phyloP scores from a whole-genome alignment of 92 coral and sea anemone genomes.

The Palythoa grandis region DNA sequence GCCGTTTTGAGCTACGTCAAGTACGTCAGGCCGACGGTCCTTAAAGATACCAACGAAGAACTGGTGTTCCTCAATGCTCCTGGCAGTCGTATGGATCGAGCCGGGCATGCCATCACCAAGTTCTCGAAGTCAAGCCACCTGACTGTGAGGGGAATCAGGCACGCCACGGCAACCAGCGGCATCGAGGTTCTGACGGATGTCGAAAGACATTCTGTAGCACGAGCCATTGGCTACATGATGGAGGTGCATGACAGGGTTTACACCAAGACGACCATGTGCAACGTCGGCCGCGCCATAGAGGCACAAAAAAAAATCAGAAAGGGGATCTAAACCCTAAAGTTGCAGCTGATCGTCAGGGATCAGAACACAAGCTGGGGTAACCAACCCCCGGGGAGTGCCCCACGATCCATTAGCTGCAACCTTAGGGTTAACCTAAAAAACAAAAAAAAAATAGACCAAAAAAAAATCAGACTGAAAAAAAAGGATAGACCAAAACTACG shows the following conservation, averaged over 20 bases:
- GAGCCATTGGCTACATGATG: not conserved
- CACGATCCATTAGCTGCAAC: too few species aligned
- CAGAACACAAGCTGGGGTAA: too few species aligned
- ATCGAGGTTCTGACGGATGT: not conserved
- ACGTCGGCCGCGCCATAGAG: not conserved
- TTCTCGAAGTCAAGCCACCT: not conserved
- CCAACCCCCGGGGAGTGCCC: too few species aligned
- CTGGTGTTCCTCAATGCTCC: not conserved
- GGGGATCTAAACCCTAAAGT: too few species aligned
- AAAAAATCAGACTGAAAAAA: too few species aligned
- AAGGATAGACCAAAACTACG: too few species aligned
- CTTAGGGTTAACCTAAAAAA: too few species aligned
- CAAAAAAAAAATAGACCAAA: too few species aligned
- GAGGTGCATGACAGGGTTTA: not conserved
- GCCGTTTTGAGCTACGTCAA: not conserved
- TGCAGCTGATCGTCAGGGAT: too few species aligned
- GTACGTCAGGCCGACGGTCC: not conserved
- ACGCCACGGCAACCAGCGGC: slow-evolving; percentile 1
- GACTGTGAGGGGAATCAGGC: not conserved
- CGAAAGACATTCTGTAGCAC: not conserved
- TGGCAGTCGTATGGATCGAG: not conserved
- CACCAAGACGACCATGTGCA: not conserved
- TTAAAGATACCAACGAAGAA: not conserved
- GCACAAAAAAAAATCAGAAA: slow-evolving; percentile 4
- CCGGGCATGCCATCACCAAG: not conserved